A percentile compares a stretch with the other conserved stretches of the same genome.
These are phyloP conservation scores for Sinelater perroti DNA, from an alignment of 2,888 invertebrate genomes.

Conservation along the genomic window DNA sequence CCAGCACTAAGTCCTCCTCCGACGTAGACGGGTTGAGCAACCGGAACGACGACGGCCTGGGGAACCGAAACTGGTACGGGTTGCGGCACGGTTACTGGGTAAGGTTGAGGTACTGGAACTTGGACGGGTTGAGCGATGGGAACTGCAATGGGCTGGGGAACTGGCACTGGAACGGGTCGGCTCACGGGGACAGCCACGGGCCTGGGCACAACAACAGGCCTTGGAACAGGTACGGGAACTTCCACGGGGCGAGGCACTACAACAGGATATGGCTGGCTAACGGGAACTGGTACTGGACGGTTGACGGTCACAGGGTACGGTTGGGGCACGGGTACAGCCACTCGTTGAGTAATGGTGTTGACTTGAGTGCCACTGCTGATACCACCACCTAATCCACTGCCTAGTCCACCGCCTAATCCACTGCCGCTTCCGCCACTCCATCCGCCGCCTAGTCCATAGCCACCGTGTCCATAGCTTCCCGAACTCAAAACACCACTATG, in stretches of 20 bases:
- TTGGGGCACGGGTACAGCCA: slow-evolving; percentile 31
- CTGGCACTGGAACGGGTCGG: slow-evolving; percentile 26
- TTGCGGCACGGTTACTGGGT: slow-evolving; percentile 24
- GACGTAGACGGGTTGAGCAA: slow-evolving; percentile 27
- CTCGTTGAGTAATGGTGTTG: slow-evolving; percentile 34
- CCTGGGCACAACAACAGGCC: slow-evolving; percentile 25
- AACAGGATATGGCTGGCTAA: slow-evolving; percentile 31
- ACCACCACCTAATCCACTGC: background rate
- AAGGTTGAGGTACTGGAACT: slow-evolving; percentile 30
- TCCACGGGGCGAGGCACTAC: slow-evolving; percentile 25
- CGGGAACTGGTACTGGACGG: slow-evolving; percentile 32
- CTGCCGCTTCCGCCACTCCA: slow-evolving; percentile 16
- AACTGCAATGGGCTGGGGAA: slow-evolving; percentile 25
- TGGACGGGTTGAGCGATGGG: slow-evolving; percentile 22
- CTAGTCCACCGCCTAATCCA: background rate
- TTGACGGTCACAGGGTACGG: slow-evolving; percentile 33
- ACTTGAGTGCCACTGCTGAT: slow-evolving; percentile 14
- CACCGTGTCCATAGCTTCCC: no score
- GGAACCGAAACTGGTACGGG: slow-evolving; percentile 27
- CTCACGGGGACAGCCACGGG: slow-evolving; percentile 27
- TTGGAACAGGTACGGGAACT: slow-evolving; percentile 26
- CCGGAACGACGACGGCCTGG: slow-evolving; percentile 24
- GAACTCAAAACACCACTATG: no score
- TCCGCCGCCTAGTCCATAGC: no score
- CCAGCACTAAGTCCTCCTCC: slow-evolving; percentile 13